These are phyloP conservation scores for Drosophila acutilabella DNA, from an alignment of 2,888 invertebrate genomes.

Conservation along the genomic window DNA sequence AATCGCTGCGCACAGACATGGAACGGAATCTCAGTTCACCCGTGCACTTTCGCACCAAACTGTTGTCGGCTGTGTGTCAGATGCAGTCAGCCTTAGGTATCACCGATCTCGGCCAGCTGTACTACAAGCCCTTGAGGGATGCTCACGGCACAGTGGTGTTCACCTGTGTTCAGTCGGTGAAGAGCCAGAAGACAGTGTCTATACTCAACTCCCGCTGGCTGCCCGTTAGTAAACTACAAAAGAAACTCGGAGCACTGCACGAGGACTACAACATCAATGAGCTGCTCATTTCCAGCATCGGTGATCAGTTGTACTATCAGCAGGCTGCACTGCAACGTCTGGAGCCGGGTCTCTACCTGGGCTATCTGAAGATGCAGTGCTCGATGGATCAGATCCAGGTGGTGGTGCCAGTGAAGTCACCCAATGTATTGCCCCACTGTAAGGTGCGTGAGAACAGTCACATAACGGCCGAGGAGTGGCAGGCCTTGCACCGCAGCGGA, in stretches of 20 bases:
- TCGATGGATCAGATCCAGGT: constrained; percentile 97
- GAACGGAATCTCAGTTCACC: constrained; percentile 96
- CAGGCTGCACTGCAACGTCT: constrained; percentile 92
- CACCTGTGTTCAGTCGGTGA: constrained; percentile 91
- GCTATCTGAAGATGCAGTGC: constrained; percentile 98
- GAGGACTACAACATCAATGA: constrained; percentile 92
- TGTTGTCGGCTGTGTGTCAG: constrained; percentile 95
- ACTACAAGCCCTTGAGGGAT: constrained; percentile 95
- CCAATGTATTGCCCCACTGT: constrained; percentile 97
- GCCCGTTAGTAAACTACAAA: constrained; percentile 93
- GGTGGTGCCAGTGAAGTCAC: constrained; percentile 95
- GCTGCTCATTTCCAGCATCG: constrained; percentile 93
- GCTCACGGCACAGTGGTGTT: constrained; percentile 95
- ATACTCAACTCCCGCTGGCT: constrained; percentile 97
- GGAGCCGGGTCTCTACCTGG: constrained; percentile 95
- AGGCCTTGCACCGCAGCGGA: constrained; percentile 89
- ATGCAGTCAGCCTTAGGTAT: constrained; percentile 96
- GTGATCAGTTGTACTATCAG: constrained; percentile 90
- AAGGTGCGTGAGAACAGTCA: constrained; percentile 97
- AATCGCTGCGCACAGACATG: constrained; percentile 95
- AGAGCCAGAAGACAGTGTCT: constrained; percentile 91
- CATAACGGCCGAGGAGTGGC: constrained; percentile 98
- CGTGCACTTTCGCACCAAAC: constrained; percentile 95
- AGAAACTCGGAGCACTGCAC: constrained; percentile 91
- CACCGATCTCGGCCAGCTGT: constrained; percentile 97